phyloP scores from a whole-genome alignment of 2,888 invertebrate genomes.

The Hartigia nigra region DNA sequence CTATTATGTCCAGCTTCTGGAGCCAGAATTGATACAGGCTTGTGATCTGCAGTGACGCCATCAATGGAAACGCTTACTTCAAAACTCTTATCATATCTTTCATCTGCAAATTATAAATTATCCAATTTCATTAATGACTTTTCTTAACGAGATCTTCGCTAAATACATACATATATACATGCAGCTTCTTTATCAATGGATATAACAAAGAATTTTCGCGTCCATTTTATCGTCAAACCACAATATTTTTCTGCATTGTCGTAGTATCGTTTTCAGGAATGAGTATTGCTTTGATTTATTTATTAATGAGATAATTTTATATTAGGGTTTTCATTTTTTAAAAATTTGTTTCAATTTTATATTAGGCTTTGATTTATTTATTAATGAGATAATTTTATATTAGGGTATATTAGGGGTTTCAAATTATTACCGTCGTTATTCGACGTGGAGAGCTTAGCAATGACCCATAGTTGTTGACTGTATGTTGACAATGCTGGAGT shows the following conservation, averaged over 20 bases:
- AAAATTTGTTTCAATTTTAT: too few relatives aligned
- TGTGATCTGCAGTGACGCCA: slow-evolving; percentile 81
- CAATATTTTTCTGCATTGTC: neutral
- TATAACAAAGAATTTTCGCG: neutral
- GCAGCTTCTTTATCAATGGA: neutral
- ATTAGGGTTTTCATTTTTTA: neutral
- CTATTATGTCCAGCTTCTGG: slow-evolving; percentile 78
- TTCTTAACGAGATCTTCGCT: slow-evolving; percentile 12
- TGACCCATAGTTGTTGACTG: slow-evolving; percentile 93
- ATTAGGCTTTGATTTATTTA: neutral
- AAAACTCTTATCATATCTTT: slow-evolving; percentile 90
- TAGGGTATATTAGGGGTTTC: too few relatives aligned
- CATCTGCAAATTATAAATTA: slow-evolving; percentile 72
- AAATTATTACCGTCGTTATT: slow-evolving; percentile 80
- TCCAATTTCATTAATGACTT: slow-evolving; percentile 3
- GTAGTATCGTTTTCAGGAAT: neutral
- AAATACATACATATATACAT: neutral
- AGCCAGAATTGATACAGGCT: slow-evolving; percentile 75
- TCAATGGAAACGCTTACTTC: slow-evolving; percentile 86
- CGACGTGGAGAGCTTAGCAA: slow-evolving; percentile 84
- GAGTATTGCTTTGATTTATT: neutral
- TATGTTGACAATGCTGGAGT: slow-evolving; percentile 89
- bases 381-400: neutral
- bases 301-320: neutral
- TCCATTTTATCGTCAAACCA: neutral